Base-by-base conservation (phyloP, 2,888 invertebrate species). In the Diadegma fenestrale region DNA sequence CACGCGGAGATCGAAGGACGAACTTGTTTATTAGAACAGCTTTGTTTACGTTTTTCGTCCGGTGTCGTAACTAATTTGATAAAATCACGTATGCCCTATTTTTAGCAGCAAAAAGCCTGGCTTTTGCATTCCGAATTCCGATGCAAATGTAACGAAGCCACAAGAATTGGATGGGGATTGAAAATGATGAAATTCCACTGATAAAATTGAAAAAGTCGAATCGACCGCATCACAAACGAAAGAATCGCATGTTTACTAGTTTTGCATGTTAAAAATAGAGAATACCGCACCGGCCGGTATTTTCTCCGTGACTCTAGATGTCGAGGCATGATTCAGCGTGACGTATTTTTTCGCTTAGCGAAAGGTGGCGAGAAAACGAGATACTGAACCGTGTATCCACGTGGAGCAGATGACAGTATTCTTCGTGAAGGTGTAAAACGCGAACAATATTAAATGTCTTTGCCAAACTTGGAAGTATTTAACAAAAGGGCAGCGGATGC, bases 401-500 rank as follows among this genome's bases (percentile, higher is more conserved):
- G 77, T 68, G 66, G 77, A 77, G 37, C 43, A 12, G 54, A 41
- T 68, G 77, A 54, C 68, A 68, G 66, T 66, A 45, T 51, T 66
- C 17, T 68, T 54, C 66, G 22, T 54, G 26, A 37, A 22, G 51
- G 8, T 68, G 54, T 26, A 63, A 76, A 61, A 30, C 45, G 10
- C 41, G 37, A 45, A 41, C 37, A 64, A 80, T 51, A 63, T 77
- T 88, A 37, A 43, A 90, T 92, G 92, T 90, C 90, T 61, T 41
- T 33, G 41, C 73, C 66, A 19, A 82, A 90, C 75, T 83, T 91
- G 41, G 80, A 91, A 86, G 68, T 84, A 22, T 92, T 92, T 85
- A 73, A 92, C 17, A 84, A 90, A 80, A 88, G 92, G 81, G 93
- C 93, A 45, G 85, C 78, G 8, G 66, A 54, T 66, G 93, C 93